Evolutionary conservation across 2,113 vertebrate genomes (phyloP).

Genomic region (Anguilla rostrata): DNA sequence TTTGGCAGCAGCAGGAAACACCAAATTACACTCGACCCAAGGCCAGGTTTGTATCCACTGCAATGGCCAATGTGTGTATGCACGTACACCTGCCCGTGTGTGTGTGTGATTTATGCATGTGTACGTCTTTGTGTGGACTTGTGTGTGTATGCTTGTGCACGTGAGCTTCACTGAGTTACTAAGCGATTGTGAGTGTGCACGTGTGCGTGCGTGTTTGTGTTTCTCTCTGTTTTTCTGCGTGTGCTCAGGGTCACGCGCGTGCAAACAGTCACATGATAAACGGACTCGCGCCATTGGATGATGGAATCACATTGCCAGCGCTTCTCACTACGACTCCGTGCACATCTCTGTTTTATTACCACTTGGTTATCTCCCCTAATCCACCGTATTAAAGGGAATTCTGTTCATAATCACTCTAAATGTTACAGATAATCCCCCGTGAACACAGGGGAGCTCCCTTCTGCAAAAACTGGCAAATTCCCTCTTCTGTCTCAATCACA

Average conservation of each 20-base stretch:
- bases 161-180: background rate
- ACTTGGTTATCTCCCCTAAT: background rate
- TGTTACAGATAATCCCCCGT: background rate
- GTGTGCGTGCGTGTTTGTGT: background rate
- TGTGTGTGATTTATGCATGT: background rate
- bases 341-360: background rate
- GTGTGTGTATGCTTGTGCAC: background rate
- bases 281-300: background rate
- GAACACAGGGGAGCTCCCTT: no score
- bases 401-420: constrained; percentile 1
- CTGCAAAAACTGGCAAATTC: no score
- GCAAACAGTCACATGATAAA: background rate
- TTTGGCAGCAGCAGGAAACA: background rate
- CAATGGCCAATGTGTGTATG: background rate
- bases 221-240: no score
- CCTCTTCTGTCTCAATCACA: no score
- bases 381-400: background rate
- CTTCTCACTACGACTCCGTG: background rate
- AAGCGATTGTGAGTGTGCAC: background rate
- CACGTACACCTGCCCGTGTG: background rate
- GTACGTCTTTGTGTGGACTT: no score
- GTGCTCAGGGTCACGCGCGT: no score
- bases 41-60: no score
- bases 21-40: no score
- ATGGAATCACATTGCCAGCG: background rate